These are phyloP conservation scores for Tipula lateralis DNA, from an alignment of 2,888 invertebrate species.

Conservation along the genomic window DNA sequence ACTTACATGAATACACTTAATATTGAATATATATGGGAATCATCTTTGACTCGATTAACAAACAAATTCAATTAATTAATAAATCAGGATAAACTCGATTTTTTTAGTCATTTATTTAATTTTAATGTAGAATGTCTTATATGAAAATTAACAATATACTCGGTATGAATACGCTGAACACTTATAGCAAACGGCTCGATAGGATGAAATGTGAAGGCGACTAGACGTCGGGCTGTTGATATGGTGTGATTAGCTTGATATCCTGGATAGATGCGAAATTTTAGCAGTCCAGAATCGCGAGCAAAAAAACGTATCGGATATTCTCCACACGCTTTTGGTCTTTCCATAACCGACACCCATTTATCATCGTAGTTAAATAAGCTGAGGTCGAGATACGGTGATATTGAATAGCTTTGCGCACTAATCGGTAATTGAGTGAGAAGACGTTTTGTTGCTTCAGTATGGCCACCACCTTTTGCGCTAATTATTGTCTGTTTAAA, in stretches of 20 bases:
- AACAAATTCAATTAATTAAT: background rate
- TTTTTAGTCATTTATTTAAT: slow-evolving; percentile 26
- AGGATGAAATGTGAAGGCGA: slow-evolving; percentile 94
- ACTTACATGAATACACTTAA: no score
- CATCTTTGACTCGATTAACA: background rate
- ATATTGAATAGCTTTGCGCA: slow-evolving; percentile 88
- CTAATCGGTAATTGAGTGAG: slow-evolving; percentile 89
- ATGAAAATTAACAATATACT: slow-evolving; percentile 94
- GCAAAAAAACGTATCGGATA: slow-evolving; percentile 87
- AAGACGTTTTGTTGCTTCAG: slow-evolving; percentile 83
- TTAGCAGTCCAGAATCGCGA: slow-evolving; percentile 71
- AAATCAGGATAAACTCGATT: background rate
- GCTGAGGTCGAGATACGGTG: slow-evolving; percentile 87
- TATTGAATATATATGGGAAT: no score
- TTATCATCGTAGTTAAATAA: slow-evolving; percentile 94
- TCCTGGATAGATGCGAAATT: slow-evolving; percentile 85
- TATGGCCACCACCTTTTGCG: slow-evolving; percentile 83
- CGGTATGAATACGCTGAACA: slow-evolving; percentile 86
- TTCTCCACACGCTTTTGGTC: slow-evolving; percentile 89
- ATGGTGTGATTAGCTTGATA: slow-evolving; percentile 61
- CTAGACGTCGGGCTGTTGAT: slow-evolving; percentile 69
- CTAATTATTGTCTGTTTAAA: slow-evolving; percentile 86
- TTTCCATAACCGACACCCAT: slow-evolving; percentile 91
- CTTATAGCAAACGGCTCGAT: slow-evolving; percentile 94
- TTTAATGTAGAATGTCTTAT: slow-evolving; percentile 58